Conservation (phyloP, 1,140 invertebrate genomes). For the Drosophila rufa region DNA sequence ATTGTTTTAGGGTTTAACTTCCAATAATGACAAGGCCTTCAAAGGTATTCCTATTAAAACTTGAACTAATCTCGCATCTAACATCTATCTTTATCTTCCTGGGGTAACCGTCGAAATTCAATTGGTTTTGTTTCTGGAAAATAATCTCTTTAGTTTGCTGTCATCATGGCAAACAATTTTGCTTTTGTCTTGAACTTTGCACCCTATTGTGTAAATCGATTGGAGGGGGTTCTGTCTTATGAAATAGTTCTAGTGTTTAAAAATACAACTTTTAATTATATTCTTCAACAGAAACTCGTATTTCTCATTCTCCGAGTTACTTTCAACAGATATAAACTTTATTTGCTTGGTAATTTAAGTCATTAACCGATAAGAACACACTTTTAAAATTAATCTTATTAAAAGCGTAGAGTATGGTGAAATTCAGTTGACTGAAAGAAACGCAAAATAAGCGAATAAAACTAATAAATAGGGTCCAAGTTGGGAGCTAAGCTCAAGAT, state of each 20-base stretch:
- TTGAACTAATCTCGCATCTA: not conserved
- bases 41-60: not conserved
- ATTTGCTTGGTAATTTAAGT: not conserved
- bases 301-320: not conserved
- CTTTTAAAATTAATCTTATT: not conserved
- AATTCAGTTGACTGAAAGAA: not conserved
- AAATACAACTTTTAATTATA: not conserved
- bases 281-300: not conserved
- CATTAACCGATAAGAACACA: constrained; percentile 1
- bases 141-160: not conserved
- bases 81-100: not conserved
- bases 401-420: not conserved
- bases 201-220: constrained; percentile 5
- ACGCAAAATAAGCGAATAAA: no score
- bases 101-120: not conserved
- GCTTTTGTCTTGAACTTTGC: constrained; percentile 1
- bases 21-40: not conserved
- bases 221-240: not conserved
- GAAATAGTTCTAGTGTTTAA: not conserved
- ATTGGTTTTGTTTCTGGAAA: not conserved
- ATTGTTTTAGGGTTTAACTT: not conserved
- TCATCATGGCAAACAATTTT: constrained; percentile 8
- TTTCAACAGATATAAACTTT: not conserved
- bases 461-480: not conserved
- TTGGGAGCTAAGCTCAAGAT: not conserved